Conservation (phyloP, 2,797 vertebrate genomes). For the Sylvia borin region DNA sequence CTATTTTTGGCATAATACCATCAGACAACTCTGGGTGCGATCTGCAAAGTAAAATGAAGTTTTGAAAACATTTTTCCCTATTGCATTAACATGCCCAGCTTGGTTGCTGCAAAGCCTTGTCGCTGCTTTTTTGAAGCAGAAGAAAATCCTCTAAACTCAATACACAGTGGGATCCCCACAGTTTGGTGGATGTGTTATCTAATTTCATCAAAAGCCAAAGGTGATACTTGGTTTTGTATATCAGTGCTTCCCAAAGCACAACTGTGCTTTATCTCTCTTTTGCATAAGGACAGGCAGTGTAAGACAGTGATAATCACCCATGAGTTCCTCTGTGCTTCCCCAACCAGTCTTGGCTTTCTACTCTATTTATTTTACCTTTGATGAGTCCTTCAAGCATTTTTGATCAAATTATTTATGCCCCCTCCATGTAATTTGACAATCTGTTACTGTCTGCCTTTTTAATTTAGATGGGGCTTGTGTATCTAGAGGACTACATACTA, state of each 20-base stretch:
- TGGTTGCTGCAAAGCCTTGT: not conserved
- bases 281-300: not conserved
- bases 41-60: not conserved
- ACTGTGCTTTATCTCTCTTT: not conserved
- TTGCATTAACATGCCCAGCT: not conserved
- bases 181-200: not conserved
- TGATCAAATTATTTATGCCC: not conserved
- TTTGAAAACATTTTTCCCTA: not conserved
- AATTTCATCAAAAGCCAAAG: not conserved
- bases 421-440: not conserved
- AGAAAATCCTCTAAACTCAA: not conserved
- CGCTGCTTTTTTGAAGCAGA: not conserved
- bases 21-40: not conserved
- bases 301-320: not conserved
- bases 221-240: not conserved
- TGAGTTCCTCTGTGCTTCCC: not conserved
- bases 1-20: not conserved
- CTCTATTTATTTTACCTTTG: not conserved
- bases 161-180: not conserved
- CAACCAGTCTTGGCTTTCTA: not conserved
- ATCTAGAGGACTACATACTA: not conserved
- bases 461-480: not conserved
- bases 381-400: not conserved
- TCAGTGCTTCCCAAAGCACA: not conserved
- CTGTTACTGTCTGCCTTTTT: not conserved